Conservation (phyloP, 2,888 invertebrate species). For the Epinotia demarniana region DNA sequence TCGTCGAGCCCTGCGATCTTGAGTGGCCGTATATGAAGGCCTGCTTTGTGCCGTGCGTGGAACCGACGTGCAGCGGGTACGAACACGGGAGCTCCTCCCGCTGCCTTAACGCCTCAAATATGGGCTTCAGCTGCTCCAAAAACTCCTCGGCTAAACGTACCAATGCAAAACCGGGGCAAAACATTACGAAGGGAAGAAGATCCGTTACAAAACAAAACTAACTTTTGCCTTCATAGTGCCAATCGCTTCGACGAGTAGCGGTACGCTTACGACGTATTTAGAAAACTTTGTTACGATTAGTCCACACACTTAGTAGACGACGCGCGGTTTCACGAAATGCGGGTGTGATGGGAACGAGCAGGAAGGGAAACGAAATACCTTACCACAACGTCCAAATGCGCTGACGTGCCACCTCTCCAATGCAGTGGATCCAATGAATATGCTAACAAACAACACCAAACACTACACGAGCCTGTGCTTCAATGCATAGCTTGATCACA, state of each 20-base stretch:
- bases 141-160: conserved; percentile 94
- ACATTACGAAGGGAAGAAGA: conserved; percentile 69
- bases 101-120: conserved; percentile 96
- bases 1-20: conserved; percentile 86
- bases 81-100: conserved; percentile 96
- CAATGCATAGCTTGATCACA: conserved; percentile 81
- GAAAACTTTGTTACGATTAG: conserved; percentile 72
- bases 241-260: conserved; percentile 76
- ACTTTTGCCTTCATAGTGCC: conserved; percentile 80
- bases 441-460: conserved; percentile 81
- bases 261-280: conserved; percentile 61
- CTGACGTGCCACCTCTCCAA: conserved; percentile 83
- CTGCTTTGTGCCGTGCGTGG: conserved; percentile 86
- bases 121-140: conserved; percentile 97
- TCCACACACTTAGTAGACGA: conserved; percentile 74
- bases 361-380: conserved; percentile 78
- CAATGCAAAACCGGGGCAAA: conserved; percentile 80
- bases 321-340: conserved; percentile 69
- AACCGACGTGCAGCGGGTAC: conserved; percentile 94
- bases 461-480: conserved; percentile 81
- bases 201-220: conserved; percentile 59
- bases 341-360: conserved; percentile 75
- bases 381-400: conserved; percentile 81
- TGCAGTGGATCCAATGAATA: conserved; percentile 80
- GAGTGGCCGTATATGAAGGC: conserved; percentile 86